Percentiles rank a stretch among this genome's conserved stretches.
These are phyloP conservation scores for Ormyrus labotus DNA, from an alignment of 2,888 invertebrate species.

Conservation along the genomic window DNA sequence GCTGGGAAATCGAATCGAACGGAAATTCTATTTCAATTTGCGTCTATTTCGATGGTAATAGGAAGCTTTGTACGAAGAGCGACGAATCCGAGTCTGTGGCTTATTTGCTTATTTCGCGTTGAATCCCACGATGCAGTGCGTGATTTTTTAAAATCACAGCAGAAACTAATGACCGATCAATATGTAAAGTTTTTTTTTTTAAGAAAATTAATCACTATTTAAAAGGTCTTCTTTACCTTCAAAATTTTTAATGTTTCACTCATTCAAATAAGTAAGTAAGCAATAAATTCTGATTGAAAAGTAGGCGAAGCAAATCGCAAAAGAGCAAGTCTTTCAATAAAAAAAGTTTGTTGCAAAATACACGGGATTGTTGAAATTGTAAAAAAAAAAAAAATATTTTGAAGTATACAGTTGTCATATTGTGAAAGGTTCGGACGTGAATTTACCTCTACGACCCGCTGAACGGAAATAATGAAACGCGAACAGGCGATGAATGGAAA, in stretches of 20 bases:
- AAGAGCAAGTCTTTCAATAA: neutral
- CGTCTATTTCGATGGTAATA: no score
- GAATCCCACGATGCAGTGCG: no score
- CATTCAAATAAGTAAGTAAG: neutral
- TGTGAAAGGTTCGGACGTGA: neutral
- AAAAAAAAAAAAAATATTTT: slow-evolving; percentile 27
- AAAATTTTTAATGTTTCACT: no score
- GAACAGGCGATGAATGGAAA: neutral
- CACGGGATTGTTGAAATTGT: neutral
- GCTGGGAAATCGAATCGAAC: no score
- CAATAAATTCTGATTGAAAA: neutral
- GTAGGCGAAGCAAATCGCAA: neutral
- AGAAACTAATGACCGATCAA: no score
- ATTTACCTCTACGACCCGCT: neutral
- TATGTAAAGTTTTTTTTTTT: no score
- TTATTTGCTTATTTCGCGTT: neutral
- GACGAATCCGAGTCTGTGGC: neutral
- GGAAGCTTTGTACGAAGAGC: neutral
- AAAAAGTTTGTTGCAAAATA: no score
- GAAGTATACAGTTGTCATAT: slow-evolving; percentile 2
- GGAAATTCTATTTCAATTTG: no score
- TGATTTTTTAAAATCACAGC: no score
- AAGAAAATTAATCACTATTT: no score
- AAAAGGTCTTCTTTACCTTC: no score
- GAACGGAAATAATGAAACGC: neutral